Evolutionary conservation across 2,113 vertebrate genomes (phyloP).

Genomic region (Lepus americanus): DNA sequence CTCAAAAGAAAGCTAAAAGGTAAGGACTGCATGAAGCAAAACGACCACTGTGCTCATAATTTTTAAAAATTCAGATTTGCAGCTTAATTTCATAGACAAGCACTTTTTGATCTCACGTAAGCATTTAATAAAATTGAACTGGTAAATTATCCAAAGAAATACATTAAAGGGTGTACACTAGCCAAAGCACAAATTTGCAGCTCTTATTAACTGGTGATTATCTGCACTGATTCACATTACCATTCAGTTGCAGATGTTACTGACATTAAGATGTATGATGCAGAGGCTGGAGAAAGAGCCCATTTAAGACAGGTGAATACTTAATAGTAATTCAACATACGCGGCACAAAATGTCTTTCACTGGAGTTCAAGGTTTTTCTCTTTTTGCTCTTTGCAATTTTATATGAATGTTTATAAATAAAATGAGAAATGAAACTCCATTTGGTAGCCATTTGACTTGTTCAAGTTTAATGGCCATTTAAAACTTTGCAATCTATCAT

Average conservation of each 20-base stretch:
- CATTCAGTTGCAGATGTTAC: conserved; percentile 86
- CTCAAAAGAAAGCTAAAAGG: conserved; percentile 53
- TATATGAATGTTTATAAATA: conserved; percentile 84
- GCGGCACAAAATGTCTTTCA: conserved; percentile 82
- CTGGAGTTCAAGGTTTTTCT: conserved; percentile 79
- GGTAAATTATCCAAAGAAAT: conserved; percentile 79
- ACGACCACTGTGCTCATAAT: neutral
- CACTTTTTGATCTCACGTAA: conserved; percentile 76
- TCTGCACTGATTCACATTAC: conserved; percentile 82
- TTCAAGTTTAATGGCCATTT: conserved; percentile 81
- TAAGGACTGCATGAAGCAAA: conserved; percentile 1
- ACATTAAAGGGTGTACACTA: conserved; percentile 73
- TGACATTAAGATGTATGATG: conserved; percentile 85
- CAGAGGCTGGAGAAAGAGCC: conserved; percentile 79
- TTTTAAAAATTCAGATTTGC: conserved; percentile 51
- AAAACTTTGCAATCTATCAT: conserved; percentile 83
- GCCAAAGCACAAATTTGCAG: conserved; percentile 73
- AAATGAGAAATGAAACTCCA: conserved; percentile 84
- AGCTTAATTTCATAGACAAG: conserved; percentile 62
- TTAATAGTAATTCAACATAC: conserved; percentile 83
- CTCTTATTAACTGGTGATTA: conserved; percentile 86
- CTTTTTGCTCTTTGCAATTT: conserved; percentile 80
- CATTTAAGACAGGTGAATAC: conserved; percentile 86
- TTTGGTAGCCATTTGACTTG: conserved; percentile 84
- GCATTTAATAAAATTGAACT: conserved; percentile 82